Evolutionary conservation across 2,113 vertebrate species (phyloP).

Genomic region (Rhynchomys soricoides): DNA sequence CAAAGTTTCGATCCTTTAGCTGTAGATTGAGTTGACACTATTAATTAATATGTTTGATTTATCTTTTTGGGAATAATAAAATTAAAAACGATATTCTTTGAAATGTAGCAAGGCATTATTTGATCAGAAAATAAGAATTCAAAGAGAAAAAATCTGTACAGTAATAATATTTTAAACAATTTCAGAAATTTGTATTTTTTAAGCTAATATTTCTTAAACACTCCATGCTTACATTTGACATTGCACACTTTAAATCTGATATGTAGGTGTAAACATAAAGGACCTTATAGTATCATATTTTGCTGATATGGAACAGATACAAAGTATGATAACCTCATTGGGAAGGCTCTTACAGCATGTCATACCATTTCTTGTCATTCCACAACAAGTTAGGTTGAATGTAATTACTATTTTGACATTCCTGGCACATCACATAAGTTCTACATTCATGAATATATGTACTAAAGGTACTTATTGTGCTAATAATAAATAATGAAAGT

Average conservation of each 20-base stretch:
- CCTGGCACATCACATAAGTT: not conserved
- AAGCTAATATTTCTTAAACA: slow-evolving; percentile 7
- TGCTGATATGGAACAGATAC: not conserved
- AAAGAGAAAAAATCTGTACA: slow-evolving; percentile 38
- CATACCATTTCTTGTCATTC: accelerated
- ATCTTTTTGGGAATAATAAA: slow-evolving; percentile 58
- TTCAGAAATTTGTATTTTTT: slow-evolving; percentile 52
- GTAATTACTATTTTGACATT: not conserved
- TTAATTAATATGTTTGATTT: slow-evolving; percentile 63
- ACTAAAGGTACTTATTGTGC: not conserved
- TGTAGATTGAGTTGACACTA: slow-evolving; percentile 63
- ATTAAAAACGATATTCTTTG: slow-evolving; percentile 53
- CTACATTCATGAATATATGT: not conserved
- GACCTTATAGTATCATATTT: not conserved
- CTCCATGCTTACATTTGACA: not conserved
- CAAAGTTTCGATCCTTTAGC: slow-evolving; percentile 38
- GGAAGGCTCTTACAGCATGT: not conserved
- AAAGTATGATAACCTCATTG: not conserved
- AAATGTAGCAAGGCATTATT: slow-evolving; percentile 64
- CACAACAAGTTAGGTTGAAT: accelerated
- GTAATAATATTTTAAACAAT: slow-evolving; percentile 58
- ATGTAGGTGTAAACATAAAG: not conserved
- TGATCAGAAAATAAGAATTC: slow-evolving; percentile 44
- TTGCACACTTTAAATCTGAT: not conserved
- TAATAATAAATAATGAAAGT: not conserved